Conservation (phyloP, 2,888 invertebrate species). For the Petrolisthes manimaculis region DNA sequence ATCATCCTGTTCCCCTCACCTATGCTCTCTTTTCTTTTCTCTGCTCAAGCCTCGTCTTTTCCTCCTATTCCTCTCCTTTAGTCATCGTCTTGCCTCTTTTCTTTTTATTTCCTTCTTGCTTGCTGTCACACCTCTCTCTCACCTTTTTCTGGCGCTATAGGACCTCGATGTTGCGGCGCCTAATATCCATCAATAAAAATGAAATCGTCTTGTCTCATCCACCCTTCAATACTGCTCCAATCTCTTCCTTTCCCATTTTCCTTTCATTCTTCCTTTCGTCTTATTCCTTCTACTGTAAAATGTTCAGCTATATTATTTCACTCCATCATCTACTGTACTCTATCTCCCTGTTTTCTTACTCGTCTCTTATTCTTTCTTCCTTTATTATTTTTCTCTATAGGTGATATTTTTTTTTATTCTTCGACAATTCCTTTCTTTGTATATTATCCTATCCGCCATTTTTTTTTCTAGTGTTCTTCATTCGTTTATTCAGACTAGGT, state of each 20-base stretch:
- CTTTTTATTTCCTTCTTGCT: no score
- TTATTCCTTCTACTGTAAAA: no score
- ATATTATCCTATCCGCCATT: background rate
- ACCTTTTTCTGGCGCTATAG: no score
- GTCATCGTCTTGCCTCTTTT: background rate
- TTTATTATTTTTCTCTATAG: background rate
- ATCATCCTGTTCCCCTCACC: no score
- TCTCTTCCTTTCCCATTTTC: background rate
- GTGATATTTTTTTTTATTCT: background rate
- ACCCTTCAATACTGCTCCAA: background rate
- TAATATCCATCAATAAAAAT: no score
- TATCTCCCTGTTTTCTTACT: background rate
- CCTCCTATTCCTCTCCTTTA: background rate
- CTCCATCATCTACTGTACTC: no score
- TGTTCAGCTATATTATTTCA: no score
- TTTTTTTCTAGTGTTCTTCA: background rate
- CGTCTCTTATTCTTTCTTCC: background rate
- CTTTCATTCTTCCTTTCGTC: background rate
- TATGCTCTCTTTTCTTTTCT: slow-evolving; percentile 3
- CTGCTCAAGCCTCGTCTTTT: background rate
- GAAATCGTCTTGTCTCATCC: background rate
- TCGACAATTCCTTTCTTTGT: background rate
- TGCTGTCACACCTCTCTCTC: no score
- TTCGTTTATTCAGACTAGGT: background rate
- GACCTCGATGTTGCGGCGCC: no score